A percentile compares a stretch with the other conserved stretches of the same genome.
phyloP scores from a whole-genome alignment of 1,140 invertebrate genomes.

The Lycorma delicatula region DNA sequence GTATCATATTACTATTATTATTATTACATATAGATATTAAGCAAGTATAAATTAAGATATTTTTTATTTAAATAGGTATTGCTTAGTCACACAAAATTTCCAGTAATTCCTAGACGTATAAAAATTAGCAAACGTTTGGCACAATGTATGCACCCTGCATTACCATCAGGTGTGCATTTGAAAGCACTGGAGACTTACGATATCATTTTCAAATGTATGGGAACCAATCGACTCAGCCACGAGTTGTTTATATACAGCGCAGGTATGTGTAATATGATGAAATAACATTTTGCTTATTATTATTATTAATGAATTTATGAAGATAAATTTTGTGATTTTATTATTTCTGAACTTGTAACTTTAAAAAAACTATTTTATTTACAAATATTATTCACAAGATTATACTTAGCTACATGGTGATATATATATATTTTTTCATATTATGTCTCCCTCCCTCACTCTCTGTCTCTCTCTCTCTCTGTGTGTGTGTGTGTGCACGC shows the following conservation, averaged over 20 bases:
- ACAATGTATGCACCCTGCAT: constrained; percentile 90
- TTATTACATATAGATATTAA: too few species aligned
- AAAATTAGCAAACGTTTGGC: constrained; percentile 88
- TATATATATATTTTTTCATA: too few species aligned
- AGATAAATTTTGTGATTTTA: constrained; percentile 9
- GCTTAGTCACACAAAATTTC: constrained; percentile 67
- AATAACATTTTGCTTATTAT: not conserved
- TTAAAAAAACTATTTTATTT: too few species aligned
- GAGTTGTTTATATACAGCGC: constrained; percentile 84
- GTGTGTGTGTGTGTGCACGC: too few species aligned
- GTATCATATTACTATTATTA: too few species aligned
- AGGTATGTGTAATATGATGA: constrained; percentile 39
- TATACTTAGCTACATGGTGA: too few species aligned
- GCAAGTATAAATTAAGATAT: not conserved
- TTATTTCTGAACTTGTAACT: not conserved
- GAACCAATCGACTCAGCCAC: constrained; percentile 68
- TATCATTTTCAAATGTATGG: constrained; percentile 87
- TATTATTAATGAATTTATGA: too few species aligned
- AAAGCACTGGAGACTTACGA: constrained; percentile 92
- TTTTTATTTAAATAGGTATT: constrained; percentile 51
- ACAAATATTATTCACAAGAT: too few species aligned
- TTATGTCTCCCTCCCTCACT: too few species aligned
- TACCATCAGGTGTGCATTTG: constrained; percentile 86
- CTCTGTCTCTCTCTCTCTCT: too few species aligned
- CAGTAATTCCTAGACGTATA: constrained; percentile 81